These are phyloP conservation scores for Cettia cetti DNA, from an alignment of 2,113 vertebrate species.

Conservation along the genomic window DNA sequence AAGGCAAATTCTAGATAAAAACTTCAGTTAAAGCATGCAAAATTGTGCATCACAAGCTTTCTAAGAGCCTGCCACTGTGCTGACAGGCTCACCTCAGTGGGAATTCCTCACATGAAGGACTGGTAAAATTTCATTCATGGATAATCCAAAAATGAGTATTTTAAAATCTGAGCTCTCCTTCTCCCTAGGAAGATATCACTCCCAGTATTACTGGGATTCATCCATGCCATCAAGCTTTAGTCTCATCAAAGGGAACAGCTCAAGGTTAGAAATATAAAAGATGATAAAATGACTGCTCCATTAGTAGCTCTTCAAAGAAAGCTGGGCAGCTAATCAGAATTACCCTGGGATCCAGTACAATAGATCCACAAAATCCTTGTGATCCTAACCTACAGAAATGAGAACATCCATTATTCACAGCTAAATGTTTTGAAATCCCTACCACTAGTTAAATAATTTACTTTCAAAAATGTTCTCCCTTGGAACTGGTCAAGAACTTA, in stretches of 20 bases:
- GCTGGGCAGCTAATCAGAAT: background rate
- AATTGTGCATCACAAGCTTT: background rate
- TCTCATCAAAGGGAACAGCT: background rate
- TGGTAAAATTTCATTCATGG: background rate
- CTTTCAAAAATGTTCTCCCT: background rate
- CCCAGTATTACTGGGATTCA: background rate
- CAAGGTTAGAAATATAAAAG: background rate
- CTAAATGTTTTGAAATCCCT: background rate
- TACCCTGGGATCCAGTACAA: background rate
- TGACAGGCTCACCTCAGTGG: background rate
- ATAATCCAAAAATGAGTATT: background rate
- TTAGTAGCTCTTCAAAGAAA: constrained; percentile 11
- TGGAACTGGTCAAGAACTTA: background rate
- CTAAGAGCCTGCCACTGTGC: background rate
- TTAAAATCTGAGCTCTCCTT: background rate
- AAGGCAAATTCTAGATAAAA: background rate
- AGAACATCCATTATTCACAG: background rate
- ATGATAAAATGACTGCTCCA: background rate
- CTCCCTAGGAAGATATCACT: background rate
- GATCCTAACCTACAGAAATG: background rate
- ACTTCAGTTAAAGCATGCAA: background rate
- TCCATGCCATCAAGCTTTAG: background rate
- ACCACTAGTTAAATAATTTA: background rate
- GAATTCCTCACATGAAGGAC: background rate
- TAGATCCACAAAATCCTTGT: background rate